Conservation (phyloP, 2,888 invertebrate species). For the Gnatocerus cornutus region DNA sequence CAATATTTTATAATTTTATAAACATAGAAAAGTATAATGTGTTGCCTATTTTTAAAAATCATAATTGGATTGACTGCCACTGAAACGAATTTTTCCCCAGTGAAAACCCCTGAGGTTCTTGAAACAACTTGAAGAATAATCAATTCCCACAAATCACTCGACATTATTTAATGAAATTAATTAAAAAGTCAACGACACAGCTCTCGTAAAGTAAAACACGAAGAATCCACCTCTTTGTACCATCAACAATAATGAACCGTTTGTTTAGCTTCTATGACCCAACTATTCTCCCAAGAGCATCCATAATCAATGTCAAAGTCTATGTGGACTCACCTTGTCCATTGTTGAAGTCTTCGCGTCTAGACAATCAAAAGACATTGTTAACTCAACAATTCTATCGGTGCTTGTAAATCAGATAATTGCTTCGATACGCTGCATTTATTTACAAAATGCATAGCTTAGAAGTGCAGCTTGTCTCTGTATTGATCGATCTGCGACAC, state of each 20-base stretch:
- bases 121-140: too few species aligned
- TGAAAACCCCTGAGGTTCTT: too few species aligned
- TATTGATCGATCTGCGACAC: slow-evolving; percentile 20
- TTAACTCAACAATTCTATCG: slow-evolving; percentile 33
- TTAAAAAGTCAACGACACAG: too few species aligned
- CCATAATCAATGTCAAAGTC: slow-evolving; percentile 30
- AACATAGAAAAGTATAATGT: slow-evolving; percentile 8
- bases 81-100: too few species aligned
- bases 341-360: slow-evolving; percentile 37
- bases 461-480: slow-evolving; percentile 2
- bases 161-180: too few species aligned
- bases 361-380: slow-evolving; percentile 43
- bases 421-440: slow-evolving; percentile 28
- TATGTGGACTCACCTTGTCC: slow-evolving; percentile 24
- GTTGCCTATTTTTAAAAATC: slow-evolving; percentile 10
- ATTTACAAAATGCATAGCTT: slow-evolving; percentile 17
- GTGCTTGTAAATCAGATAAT: slow-evolving; percentile 42
- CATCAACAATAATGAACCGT: not conserved
- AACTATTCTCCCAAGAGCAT: slow-evolving; percentile 2
- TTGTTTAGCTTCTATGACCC: not conserved
- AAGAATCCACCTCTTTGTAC: not conserved
- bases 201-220: too few species aligned
- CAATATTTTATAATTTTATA: too few species aligned
- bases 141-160: too few species aligned
- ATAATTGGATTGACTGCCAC: too few species aligned